A percentile compares a stretch with the other conserved stretches of the same genome.
Conservation (phyloP, 2,888 invertebrate genomes). For the Chymomyza amoena region DNA sequence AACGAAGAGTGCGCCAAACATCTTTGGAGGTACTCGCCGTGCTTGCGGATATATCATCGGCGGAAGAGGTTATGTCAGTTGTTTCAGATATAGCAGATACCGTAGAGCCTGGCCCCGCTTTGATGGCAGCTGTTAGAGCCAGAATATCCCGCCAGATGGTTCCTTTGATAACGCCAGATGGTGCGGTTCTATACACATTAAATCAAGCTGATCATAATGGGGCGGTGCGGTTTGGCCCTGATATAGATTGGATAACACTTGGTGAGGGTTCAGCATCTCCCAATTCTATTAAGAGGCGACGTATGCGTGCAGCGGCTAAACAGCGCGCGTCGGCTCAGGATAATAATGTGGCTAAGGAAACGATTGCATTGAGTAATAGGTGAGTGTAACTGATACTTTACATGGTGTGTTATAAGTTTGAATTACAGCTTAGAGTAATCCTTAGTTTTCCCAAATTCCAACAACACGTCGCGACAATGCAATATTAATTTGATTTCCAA, state of each 20-base stretch:
- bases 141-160: conserved; percentile 87
- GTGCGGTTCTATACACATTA: conserved; percentile 87
- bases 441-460: too few relatives aligned
- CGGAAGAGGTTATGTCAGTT: conserved; percentile 83
- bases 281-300: conserved; percentile 78
- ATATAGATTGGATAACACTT: conserved; percentile 87
- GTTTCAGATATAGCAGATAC: conserved; percentile 80
- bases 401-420: too few relatives aligned
- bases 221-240: conserved; percentile 81
- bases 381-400: background rate
- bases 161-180: conserved; percentile 85
- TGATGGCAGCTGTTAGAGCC: conserved; percentile 86
- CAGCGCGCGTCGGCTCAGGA: conserved; percentile 20
- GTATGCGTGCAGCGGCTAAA: conserved; percentile 28
- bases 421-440: too few relatives aligned
- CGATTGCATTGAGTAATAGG: conserved; percentile 22
- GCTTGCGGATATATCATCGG: conserved; percentile 85
- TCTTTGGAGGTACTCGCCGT: conserved; percentile 89
- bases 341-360: conserved; percentile 14
- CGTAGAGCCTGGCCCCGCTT: conserved; percentile 80
- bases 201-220: conserved; percentile 57
- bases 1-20: conserved; percentile 87
- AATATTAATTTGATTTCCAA: too few relatives aligned
- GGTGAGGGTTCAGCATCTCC: conserved; percentile 82
- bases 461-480: too few relatives aligned